phyloP scores from a whole-genome alignment of 2,888 invertebrate genomes.

The Phyllotreta cruciferae region DNA sequence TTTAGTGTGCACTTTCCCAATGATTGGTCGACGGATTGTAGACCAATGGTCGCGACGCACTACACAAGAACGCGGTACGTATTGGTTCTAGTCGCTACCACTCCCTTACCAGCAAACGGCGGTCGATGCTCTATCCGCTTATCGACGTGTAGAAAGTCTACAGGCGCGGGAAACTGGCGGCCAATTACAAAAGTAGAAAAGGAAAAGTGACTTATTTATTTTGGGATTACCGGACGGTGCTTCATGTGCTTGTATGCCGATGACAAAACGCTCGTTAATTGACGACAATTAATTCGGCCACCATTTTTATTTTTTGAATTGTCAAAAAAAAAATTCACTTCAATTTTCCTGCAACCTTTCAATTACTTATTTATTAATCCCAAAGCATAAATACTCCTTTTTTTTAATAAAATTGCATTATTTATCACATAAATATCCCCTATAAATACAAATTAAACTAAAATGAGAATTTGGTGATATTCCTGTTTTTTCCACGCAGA shows the following conservation, averaged over 20 bases:
- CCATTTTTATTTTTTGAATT: too few species aligned
- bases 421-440: too few species aligned
- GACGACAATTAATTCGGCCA: too few species aligned
- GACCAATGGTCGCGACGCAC: slow-evolving; percentile 85
- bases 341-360: too few species aligned
- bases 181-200: slow-evolving; percentile 59
- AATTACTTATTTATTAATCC: too few species aligned
- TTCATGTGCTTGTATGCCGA: slow-evolving; percentile 3
- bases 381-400: too few species aligned
- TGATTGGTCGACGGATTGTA: slow-evolving; percentile 89
- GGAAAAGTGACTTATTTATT: slow-evolving; percentile 47
- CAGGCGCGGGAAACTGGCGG: slow-evolving; percentile 58
- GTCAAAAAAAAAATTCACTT: too few species aligned
- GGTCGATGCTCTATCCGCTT: slow-evolving; percentile 57
- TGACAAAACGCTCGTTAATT: too few species aligned
- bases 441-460: too few species aligned
- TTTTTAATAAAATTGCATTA: too few species aligned
- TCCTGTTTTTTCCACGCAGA: too few species aligned
- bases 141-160: slow-evolving; percentile 54
- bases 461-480: too few species aligned
- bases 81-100: slow-evolving; percentile 76
- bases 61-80: slow-evolving; percentile 70
- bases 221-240: slow-evolving; percentile 18
- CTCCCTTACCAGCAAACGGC: slow-evolving; percentile 64
- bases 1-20: slow-evolving; percentile 79